These are phyloP conservation scores for Hipparchia semele DNA, from an alignment of 2,888 invertebrate genomes.

Conservation along the genomic window DNA sequence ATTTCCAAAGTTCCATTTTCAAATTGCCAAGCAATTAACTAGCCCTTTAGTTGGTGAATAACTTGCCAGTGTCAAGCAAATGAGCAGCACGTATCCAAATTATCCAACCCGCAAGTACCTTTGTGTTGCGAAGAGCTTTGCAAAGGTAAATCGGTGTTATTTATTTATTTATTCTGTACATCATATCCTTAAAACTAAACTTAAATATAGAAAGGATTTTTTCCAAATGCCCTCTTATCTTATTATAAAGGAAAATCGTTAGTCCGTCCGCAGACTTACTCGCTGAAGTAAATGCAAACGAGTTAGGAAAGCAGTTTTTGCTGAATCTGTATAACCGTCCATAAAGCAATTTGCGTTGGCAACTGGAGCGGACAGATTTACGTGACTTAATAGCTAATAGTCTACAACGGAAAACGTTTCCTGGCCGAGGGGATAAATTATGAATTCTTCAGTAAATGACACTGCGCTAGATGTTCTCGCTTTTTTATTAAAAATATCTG, in stretches of 20 bases:
- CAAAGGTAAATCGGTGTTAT: too few species aligned
- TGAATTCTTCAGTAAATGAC: slow-evolving; percentile 14
- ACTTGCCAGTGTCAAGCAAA: too few species aligned
- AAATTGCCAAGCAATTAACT: too few species aligned
- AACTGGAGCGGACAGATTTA: slow-evolving; percentile 41
- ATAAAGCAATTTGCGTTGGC: slow-evolving; percentile 33
- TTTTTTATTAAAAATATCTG: not conserved
- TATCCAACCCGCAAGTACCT: too few species aligned
- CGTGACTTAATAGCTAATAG: slow-evolving; percentile 22
- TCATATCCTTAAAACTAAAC: too few species aligned
- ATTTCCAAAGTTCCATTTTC: too few species aligned
- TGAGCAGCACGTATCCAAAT: too few species aligned
- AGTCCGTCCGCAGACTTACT: slow-evolving; percentile 3
- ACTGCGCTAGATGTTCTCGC: not conserved
- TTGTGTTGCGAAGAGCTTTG: too few species aligned
- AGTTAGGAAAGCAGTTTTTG: slow-evolving; percentile 22
- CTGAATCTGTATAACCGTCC: slow-evolving; percentile 25
- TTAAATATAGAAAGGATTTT: too few species aligned
- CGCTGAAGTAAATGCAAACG: slow-evolving; percentile 26
- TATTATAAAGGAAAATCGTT: slow-evolving; percentile 1
- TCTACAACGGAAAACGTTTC: slow-evolving; percentile 12
- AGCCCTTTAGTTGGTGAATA: too few species aligned
- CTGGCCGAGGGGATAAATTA: slow-evolving; percentile 2
- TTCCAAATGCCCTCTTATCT: too few species aligned
- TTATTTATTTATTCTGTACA: too few species aligned